Evolutionary conservation across 2,797 vertebrate genomes (phyloP), one percentile per base, ranked within the genome.

Genomic region (Rhinatrema bivittatum): DNA sequence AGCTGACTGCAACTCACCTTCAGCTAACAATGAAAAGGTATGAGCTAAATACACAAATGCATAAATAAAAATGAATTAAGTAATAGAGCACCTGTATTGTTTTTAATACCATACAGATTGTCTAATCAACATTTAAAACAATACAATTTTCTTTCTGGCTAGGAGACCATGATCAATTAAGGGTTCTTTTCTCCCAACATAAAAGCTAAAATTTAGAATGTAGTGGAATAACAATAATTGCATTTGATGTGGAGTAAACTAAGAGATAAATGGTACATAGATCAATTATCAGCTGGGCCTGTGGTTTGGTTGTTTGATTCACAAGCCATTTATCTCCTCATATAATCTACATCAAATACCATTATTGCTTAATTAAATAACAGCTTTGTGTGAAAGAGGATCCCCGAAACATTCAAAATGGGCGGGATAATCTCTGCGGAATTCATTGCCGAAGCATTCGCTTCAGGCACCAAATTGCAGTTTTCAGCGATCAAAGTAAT

Each of bases 201-300:
- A n/a, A n/a, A n/a, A n/a, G n/a, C n/a, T 24, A 21, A 29, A 32
- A 26, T 46, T 25, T 15, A 57, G 16, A 44, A 6, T 34, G 18
- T 25, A 40, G 43, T 11, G 60, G 33, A 53, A 35, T 45, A 32
- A 33, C 29, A 39, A 45, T 50, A 28, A 64, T 32, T 62, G 40
- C n/a, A 50, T 62, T 53, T 29, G 39, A 42, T 57, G 46, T 40
- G 59, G 43, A 51, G 13, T 29, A 32, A 30, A 31, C 16, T 40
- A 24, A 1, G 2, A 43, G 42, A 49, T 42, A 38, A 50, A 20
- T 25, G 5, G 30, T 19, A 36, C 25, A 33, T 18, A 16, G 25
- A 46, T 32, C 25, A 39, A 39, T 46, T 39, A 22, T 27, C 33
- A 33, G 32, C 35, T 22, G 20, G 25, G 31, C 32, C 43, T 13